phyloP scores from a whole-genome alignment of 2,888 invertebrate species.

The Allolobophora icterica region DNA sequence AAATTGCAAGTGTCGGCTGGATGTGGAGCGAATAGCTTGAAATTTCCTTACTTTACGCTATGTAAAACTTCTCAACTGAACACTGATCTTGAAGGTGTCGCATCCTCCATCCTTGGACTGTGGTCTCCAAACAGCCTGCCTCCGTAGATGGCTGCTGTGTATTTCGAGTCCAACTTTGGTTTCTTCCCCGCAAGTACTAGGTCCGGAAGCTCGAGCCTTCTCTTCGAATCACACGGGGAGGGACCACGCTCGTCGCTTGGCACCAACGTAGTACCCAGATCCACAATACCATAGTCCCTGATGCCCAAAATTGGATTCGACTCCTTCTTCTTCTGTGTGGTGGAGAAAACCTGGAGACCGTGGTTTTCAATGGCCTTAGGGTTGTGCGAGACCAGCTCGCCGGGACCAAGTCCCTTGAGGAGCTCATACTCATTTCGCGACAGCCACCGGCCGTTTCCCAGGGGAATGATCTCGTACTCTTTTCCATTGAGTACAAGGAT shows the following conservation, averaged over 20 bases:
- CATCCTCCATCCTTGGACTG: neutral
- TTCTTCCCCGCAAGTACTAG: neutral
- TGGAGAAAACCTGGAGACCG: neutral
- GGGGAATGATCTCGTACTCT: slow-evolving; percentile 49
- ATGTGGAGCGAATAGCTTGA: no score
- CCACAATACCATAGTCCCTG: neutral
- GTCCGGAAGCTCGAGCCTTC: slow-evolving; percentile 14
- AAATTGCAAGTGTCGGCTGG: neutral
- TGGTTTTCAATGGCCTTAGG: neutral
- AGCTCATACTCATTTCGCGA: slow-evolving; percentile 47
- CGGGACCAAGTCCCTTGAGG: slow-evolving; percentile 34
- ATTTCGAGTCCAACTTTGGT: neutral
- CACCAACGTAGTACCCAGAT: neutral
- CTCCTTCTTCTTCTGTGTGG: neutral
- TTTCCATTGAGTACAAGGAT: slow-evolving; percentile 48
- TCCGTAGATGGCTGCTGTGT: neutral
- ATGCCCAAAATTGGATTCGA: neutral
- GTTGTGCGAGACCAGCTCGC: neutral
- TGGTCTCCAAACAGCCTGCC: neutral
- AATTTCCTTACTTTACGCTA: no score
- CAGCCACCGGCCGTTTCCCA: slow-evolving; percentile 49
- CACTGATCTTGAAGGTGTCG: neutral
- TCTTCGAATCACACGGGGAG: neutral
- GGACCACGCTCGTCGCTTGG: neutral
- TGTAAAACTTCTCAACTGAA: neutral